These are phyloP conservation scores for Tamias sibiricus DNA, from an alignment of 2,113 vertebrate species.

Conservation along the genomic window DNA sequence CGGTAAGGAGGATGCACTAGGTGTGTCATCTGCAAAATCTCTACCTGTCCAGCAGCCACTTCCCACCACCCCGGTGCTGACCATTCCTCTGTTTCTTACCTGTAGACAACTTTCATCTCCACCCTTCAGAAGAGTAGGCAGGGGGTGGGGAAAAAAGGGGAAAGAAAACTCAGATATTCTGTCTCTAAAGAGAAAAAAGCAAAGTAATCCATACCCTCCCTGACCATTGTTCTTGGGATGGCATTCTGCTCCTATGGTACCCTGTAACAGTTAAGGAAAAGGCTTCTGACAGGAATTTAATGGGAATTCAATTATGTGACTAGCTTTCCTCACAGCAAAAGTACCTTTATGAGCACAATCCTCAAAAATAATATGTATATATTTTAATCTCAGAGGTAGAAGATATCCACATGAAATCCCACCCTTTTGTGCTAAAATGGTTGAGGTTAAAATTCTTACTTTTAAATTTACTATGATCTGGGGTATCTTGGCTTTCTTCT, in stretches of 20 bases:
- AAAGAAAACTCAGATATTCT: slow-evolving; percentile 76
- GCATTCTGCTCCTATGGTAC: background rate
- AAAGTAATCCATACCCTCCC: background rate
- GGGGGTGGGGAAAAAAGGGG: slow-evolving; percentile 59
- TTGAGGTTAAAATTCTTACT: slow-evolving; percentile 88
- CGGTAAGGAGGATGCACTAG: background rate
- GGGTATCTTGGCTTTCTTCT: slow-evolving; percentile 93
- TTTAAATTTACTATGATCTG: slow-evolving; percentile 97
- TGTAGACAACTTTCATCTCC: slow-evolving; percentile 68
- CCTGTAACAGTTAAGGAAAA: background rate
- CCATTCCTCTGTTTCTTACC: slow-evolving; percentile 68
- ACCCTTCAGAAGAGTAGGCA: slow-evolving; percentile 73
- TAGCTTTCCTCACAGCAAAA: background rate
- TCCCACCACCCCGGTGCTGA: slow-evolving; percentile 3
- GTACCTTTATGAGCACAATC: background rate
- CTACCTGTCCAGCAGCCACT: background rate
- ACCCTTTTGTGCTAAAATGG: background rate
- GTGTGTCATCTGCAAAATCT: background rate
- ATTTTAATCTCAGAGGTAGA: background rate
- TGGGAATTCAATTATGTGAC: background rate
- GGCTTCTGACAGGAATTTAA: background rate
- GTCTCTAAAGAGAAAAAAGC: slow-evolving; percentile 59
- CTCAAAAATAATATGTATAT: background rate
- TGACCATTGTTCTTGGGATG: background rate
- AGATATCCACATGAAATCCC: background rate